Conservation (phyloP, 2,888 invertebrate species). For the Rosalia funebris region DNA sequence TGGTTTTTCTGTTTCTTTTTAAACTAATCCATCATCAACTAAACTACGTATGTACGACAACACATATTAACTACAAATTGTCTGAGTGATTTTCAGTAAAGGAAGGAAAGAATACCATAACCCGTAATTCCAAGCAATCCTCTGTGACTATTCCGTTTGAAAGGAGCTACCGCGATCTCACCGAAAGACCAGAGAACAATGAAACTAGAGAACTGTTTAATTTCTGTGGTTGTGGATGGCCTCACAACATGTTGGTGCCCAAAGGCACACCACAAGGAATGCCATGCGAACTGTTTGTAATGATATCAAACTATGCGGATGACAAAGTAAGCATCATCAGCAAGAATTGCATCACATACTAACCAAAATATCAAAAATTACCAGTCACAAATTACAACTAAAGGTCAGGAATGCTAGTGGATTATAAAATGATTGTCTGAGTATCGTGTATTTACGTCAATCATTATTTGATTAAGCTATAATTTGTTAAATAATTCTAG, state of each 20-base stretch:
- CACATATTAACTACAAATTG: too few species aligned
- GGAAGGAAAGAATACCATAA: conserved; percentile 74
- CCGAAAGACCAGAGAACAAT: conserved; percentile 70
- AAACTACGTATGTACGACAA: too few species aligned
- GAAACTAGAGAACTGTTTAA: conserved; percentile 70
- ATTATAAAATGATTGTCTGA: too few species aligned
- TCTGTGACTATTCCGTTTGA: conserved; percentile 86
- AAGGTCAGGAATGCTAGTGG: too few species aligned
- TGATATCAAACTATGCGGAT: conserved; percentile 77
- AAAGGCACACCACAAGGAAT: conserved; percentile 75
- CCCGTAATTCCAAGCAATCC: conserved; percentile 74
- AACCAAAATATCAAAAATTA: too few species aligned
- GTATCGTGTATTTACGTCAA: too few species aligned
- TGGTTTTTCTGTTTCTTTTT: too few species aligned
- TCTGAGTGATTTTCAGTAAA: conserved; percentile 71
- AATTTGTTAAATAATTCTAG: too few species aligned
- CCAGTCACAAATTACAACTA: too few species aligned
- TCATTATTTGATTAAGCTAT: too few species aligned
- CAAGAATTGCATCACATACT: too few species aligned
- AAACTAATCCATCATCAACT: too few species aligned
- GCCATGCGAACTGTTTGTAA: conserved; percentile 76
- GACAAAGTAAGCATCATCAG: conserved; percentile 73
- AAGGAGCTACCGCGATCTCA: conserved; percentile 78
- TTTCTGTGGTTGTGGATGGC: conserved; percentile 91
- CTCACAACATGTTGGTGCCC: conserved; percentile 81